These are phyloP conservation scores for Leucoraja erinaceus DNA, from an alignment of 2,113 vertebrate species.

Conservation along the genomic window DNA sequence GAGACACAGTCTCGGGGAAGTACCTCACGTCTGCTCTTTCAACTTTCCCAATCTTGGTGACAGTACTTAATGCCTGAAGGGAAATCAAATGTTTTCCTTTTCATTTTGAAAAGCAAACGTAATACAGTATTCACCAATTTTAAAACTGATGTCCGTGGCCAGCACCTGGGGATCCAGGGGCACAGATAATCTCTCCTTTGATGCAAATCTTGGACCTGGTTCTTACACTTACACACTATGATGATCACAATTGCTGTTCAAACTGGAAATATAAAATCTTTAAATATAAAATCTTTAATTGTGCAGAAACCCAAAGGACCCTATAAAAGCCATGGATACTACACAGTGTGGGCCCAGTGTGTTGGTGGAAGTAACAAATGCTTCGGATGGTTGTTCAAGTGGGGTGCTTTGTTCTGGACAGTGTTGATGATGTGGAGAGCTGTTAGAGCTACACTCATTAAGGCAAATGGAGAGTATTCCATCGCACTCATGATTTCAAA, in stretches of 20 bases:
- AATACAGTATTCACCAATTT: not conserved
- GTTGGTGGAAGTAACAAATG: too few relatives aligned
- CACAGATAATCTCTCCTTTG: not conserved
- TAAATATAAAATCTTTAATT: not conserved
- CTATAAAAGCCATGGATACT: not conserved
- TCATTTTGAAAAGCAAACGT: not conserved
- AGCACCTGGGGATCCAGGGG: too few relatives aligned
- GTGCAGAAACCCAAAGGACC: not conserved
- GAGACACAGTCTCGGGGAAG: not conserved
- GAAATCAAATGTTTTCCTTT: not conserved
- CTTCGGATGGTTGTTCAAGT: too few relatives aligned
- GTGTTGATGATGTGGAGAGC: too few relatives aligned
- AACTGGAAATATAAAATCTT: not conserved
- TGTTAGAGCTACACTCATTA: too few relatives aligned
- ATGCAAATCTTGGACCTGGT: not conserved
- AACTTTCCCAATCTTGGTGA: not conserved
- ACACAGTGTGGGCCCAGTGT: too few relatives aligned
- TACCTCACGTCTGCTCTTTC: not conserved
- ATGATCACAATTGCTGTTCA: not conserved
- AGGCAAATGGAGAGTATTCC: too few relatives aligned
- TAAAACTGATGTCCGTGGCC: not conserved
- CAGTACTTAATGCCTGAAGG: not conserved
- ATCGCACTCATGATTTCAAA: too few relatives aligned
- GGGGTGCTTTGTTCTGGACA: too few relatives aligned
- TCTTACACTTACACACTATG: not conserved